Conservation (phyloP, 2,113 vertebrate genomes). For the Tonatia bakeri region DNA sequence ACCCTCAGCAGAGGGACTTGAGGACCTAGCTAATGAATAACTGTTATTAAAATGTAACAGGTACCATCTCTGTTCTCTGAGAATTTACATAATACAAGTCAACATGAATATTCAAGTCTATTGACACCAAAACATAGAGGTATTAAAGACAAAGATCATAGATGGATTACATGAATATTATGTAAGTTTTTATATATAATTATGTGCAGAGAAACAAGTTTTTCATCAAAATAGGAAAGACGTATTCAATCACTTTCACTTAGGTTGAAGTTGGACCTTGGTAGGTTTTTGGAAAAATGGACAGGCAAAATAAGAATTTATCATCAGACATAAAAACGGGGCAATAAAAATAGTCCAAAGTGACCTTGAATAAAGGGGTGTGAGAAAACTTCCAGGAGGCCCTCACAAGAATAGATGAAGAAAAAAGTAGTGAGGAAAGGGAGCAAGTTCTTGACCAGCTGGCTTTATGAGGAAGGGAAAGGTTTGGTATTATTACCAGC, state of each 20-base stretch:
- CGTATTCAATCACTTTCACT: neutral
- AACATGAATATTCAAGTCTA: constrained; percentile 5
- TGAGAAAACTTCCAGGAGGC: neutral
- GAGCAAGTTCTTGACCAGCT: neutral
- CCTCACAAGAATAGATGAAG: neutral
- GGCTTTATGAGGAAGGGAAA: neutral
- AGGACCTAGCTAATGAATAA: neutral
- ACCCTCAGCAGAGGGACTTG: neutral
- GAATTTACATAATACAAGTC: neutral
- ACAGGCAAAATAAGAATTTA: neutral
- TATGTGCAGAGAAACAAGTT: neutral
- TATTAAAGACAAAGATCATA: neutral
- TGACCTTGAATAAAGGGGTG: neutral
- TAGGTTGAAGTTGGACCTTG: neutral
- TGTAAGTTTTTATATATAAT: neutral
- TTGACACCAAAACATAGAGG: neutral
- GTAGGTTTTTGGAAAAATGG: neutral
- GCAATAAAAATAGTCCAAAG: neutral
- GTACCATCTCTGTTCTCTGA: neutral
- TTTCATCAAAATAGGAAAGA: neutral
- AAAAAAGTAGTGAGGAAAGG: neutral
- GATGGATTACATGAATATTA: neutral
- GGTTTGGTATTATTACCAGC: neutral
- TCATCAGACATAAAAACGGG: neutral
- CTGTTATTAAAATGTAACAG: neutral